These are phyloP conservation scores for Uromys caudimaculatus DNA, from an alignment of 2,797 vertebrate genomes.

Conservation along the genomic window DNA sequence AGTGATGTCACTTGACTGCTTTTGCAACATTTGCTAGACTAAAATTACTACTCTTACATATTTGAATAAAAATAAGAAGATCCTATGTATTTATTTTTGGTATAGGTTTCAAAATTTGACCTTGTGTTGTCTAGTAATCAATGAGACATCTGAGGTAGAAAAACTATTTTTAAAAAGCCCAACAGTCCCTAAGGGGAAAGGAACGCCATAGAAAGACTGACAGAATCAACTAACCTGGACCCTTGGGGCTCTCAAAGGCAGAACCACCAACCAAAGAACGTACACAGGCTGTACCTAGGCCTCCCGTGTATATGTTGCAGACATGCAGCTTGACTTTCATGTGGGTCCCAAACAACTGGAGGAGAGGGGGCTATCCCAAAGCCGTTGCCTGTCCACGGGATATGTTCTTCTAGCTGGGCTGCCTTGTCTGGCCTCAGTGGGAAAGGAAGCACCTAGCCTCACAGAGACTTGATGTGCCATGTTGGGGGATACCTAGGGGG, in stretches of 20 bases:
- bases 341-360: background rate
- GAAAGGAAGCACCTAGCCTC: background rate
- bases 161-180: background rate
- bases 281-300: background rate
- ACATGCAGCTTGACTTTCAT: background rate
- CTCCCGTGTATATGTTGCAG: background rate
- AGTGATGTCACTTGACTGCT: background rate
- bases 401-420: background rate
- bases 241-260: background rate
- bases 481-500: background rate
- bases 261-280: background rate
- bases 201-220: background rate
- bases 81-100: background rate
- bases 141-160: background rate
- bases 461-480: background rate
- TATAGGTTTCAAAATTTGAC: background rate
- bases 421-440: background rate
- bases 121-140: constrained; percentile 21
- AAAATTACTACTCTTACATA: background rate
- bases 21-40: background rate
- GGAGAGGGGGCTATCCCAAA: background rate
- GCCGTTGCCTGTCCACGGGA: background rate
- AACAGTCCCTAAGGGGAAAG: background rate
- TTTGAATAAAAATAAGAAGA: background rate
- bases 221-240: background rate